Conservation (phyloP, 2,113 vertebrate genomes). For the Catagonus wagneri region DNA sequence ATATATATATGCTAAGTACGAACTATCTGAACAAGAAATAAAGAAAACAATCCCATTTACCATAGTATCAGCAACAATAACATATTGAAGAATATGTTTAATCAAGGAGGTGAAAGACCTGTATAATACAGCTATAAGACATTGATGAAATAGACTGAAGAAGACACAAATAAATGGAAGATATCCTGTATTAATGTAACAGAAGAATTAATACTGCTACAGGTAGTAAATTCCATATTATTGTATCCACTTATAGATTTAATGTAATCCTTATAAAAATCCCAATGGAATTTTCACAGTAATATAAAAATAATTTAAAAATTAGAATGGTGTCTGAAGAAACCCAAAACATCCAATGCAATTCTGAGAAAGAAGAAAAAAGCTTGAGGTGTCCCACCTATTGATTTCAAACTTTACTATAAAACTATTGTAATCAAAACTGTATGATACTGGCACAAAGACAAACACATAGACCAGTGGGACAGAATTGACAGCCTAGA, state of each 20-base stretch:
- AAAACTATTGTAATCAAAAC: background rate
- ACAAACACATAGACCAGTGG: background rate
- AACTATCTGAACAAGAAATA: too few relatives aligned
- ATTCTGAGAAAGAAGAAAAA: background rate
- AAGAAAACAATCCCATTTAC: too few relatives aligned
- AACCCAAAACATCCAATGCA: background rate
- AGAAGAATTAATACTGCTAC: background rate
- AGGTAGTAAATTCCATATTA: background rate
- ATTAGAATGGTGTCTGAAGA: background rate
- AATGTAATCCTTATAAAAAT: too few relatives aligned
- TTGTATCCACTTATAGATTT: background rate
- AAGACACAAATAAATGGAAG: background rate
- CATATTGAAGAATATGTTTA: too few relatives aligned
- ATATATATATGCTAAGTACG: too few relatives aligned
- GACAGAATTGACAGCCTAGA: background rate
- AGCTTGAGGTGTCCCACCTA: background rate
- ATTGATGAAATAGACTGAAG: too few relatives aligned
- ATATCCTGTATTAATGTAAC: background rate
- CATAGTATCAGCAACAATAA: too few relatives aligned
- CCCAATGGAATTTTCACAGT: background rate
- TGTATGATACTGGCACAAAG: too few relatives aligned
- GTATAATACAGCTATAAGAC: too few relatives aligned
- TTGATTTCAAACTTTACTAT: background rate
- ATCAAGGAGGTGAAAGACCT: too few relatives aligned
- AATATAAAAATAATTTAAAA: background rate